phyloP scores from a whole-genome alignment of 2,797 vertebrate genomes.

The Poeciliopsis infans region DNA sequence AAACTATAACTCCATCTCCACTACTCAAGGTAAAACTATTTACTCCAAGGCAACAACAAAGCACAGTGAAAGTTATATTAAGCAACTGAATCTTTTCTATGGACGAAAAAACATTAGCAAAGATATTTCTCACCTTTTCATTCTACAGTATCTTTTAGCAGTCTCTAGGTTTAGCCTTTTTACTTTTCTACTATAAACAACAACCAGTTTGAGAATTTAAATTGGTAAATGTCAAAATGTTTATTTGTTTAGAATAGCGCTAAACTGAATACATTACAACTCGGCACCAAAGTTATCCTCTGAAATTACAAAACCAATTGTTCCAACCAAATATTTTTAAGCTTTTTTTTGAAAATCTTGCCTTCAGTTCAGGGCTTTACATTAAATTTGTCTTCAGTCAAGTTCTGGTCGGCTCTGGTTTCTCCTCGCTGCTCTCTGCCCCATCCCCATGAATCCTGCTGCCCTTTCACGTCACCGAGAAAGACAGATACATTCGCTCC shows the following conservation, averaged over 20 bases:
- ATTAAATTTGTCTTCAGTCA: not conserved
- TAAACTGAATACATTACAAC: not conserved
- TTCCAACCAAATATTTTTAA: not conserved
- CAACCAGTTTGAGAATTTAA: not conserved
- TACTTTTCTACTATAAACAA: not conserved
- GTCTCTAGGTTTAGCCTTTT: not conserved
- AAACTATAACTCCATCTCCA: not conserved
- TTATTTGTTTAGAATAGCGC: not conserved
- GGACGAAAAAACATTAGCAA: not conserved
- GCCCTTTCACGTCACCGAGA: conserved; percentile 38
- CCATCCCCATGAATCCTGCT: conserved; percentile 49
- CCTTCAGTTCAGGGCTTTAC: not conserved
- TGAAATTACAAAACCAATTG: not conserved
- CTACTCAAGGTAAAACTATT: not conserved
- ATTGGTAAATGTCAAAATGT: no score
- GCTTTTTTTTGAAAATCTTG: not conserved
- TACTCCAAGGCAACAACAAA: not conserved
- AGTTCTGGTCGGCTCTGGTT: not conserved
- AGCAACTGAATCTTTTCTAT: not conserved
- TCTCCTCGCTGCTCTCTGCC: not conserved
- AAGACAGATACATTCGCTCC: conserved; percentile 17
- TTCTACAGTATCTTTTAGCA: not conserved
- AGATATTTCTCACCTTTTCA: not conserved
- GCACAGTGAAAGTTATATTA: not conserved
- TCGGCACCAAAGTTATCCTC: not conserved